A percentile compares a stretch with the other conserved stretches of the same genome.
phyloP scores from a whole-genome alignment of 2,113 vertebrate species.

The Myocastor coypus region DNA sequence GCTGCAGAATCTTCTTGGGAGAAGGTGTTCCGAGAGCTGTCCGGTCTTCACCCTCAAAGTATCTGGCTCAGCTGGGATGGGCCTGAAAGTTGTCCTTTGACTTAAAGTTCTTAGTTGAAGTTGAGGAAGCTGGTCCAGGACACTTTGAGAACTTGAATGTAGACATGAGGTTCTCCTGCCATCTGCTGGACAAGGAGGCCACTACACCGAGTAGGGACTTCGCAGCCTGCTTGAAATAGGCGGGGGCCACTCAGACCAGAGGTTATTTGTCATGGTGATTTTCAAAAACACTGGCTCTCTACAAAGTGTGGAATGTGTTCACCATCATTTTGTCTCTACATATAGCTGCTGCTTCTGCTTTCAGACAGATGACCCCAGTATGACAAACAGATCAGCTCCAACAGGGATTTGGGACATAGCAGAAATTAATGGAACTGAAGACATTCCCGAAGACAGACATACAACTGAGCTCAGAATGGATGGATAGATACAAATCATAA shows the following conservation, averaged over 20 bases:
- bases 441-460: not conserved
- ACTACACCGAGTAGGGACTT: not conserved
- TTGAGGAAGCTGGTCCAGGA: not conserved
- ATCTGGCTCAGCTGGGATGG: not conserved
- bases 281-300: not conserved
- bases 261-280: not conserved
- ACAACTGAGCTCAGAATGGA: not conserved
- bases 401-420: accelerated
- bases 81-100: not conserved
- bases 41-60: not conserved
- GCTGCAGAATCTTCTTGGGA: not conserved
- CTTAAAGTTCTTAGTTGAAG: not conserved
- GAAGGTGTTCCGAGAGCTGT: not conserved
- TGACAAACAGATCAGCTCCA: not conserved
- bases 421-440: not conserved
- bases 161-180: slow-evolving; percentile 68
- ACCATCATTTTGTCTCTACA: not conserved
- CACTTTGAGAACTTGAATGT: not conserved
- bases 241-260: not conserved
- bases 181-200: slow-evolving; percentile 68
- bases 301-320: not conserved
- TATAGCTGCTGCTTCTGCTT: not conserved
- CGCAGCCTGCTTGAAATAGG: accelerated
- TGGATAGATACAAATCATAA: not conserved
- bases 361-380: not conserved